These are phyloP conservation scores for Eustalomyia histrio DNA, from an alignment of 2,888 invertebrate species.

Conservation along the genomic window DNA sequence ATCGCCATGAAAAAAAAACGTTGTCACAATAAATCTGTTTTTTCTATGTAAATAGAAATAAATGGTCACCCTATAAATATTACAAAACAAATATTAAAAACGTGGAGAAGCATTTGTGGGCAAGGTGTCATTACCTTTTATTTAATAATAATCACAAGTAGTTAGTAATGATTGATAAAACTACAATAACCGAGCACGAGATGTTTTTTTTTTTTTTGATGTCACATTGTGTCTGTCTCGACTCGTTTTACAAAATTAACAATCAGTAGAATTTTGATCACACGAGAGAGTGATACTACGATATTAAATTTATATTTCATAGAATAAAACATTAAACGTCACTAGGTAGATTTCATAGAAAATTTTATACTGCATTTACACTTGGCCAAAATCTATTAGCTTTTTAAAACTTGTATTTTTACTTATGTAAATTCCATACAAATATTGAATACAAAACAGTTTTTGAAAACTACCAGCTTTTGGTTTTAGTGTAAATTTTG, in stretches of 20 bases:
- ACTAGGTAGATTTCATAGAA: slow-evolving; percentile 16
- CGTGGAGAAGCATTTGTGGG: slow-evolving; percentile 5
- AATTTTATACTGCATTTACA: background rate
- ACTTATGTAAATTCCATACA: no score
- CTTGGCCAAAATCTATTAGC: no score
- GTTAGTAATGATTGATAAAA: no score
- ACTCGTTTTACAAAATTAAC: background rate
- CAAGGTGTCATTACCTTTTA: slow-evolving; percentile 20
- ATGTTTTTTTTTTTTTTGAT: slow-evolving; percentile 22
- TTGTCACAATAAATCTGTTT: no score
- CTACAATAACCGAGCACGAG: slow-evolving; percentile 30
- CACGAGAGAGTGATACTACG: background rate
- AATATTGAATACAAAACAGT: no score
- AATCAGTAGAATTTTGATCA: background rate
- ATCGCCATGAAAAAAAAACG: no score
- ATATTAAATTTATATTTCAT: slow-evolving; percentile 30
- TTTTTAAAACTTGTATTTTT: no score
- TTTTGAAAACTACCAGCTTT: no score
- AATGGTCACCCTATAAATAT: slow-evolving; percentile 29
- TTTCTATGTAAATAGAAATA: no score
- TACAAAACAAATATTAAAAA: slow-evolving; percentile 14
- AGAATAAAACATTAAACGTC: slow-evolving; percentile 46
- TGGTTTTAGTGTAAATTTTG: no score
- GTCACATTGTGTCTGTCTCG: slow-evolving; percentile 3
- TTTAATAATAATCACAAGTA: background rate